Evolutionary conservation across 2,113 vertebrate species (phyloP).

Genomic region (Xiphias gladius): DNA sequence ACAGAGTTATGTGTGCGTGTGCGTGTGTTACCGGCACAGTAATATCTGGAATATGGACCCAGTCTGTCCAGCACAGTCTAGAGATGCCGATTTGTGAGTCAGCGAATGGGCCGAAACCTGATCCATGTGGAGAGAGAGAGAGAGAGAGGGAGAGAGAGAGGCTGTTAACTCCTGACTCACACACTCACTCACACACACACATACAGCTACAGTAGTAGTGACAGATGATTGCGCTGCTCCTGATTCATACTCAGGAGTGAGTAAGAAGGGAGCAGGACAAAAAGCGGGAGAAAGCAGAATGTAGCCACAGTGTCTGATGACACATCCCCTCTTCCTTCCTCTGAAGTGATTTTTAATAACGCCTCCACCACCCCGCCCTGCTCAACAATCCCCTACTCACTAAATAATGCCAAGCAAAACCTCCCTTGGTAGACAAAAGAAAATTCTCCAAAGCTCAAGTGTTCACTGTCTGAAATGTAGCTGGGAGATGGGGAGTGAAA

Average conservation of each 20-base stretch:
- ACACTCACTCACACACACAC: conserved; percentile 10
- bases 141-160: too few species aligned
- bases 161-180: conserved; percentile 18
- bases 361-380: conserved; percentile 44
- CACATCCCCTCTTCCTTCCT: conserved; percentile 70
- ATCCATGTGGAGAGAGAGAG: conserved; percentile 27
- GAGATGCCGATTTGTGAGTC: conserved; percentile 62
- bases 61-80: not conserved
- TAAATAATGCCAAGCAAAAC: conserved; percentile 52
- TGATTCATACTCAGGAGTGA: conserved; percentile 24
- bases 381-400: conserved; percentile 51
- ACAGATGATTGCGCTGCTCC: conserved; percentile 17
- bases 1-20: conserved; percentile 45
- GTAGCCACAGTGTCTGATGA: conserved; percentile 69
- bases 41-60: conserved; percentile 40
- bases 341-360: conserved; percentile 66
- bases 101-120: conserved; percentile 55
- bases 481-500: too few species aligned
- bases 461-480: not conserved
- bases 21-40: conserved; percentile 28
- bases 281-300: conserved; percentile 7
- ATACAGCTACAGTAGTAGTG: conserved; percentile 28
- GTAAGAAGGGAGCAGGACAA: conserved; percentile 2
- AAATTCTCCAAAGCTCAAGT: not conserved
- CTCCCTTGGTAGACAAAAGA: conserved; percentile 14